phyloP scores from a whole-genome alignment of 2,113 vertebrate genomes.

The Clarias macrocephalus region DNA sequence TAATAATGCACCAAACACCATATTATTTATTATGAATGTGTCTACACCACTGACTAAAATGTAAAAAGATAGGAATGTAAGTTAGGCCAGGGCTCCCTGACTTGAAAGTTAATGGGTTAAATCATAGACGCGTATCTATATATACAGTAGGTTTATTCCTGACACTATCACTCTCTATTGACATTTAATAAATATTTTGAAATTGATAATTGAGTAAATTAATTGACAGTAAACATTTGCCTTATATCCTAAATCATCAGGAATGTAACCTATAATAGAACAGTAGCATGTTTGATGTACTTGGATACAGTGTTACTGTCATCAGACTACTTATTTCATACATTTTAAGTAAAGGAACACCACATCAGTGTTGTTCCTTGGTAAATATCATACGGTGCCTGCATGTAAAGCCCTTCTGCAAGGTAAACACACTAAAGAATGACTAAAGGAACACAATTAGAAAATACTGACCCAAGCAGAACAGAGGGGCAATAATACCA shows the following conservation, averaged over 20 bases:
- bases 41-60: neutral
- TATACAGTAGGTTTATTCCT: neutral
- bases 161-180: neutral
- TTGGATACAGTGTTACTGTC: neutral
- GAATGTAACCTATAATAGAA: neutral
- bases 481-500: conserved; percentile 7
- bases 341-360: neutral
- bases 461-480: conserved; percentile 33
- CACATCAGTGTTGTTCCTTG: too few species aligned
- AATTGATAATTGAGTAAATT: neutral
- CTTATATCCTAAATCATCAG: neutral
- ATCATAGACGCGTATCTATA: neutral
- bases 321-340: neutral
- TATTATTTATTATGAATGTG: neutral
- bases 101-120: neutral
- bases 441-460: conserved; percentile 23
- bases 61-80: neutral
- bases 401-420: conserved; percentile 4
- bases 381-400: neutral
- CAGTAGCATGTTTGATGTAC: neutral
- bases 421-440: neutral
- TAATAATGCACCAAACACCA: neutral
- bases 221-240: neutral
- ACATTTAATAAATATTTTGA: neutral
- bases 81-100: neutral